Base-by-base conservation (phyloP, 2,113 vertebrate species). In the Anarrhichthys ocellatus region DNA sequence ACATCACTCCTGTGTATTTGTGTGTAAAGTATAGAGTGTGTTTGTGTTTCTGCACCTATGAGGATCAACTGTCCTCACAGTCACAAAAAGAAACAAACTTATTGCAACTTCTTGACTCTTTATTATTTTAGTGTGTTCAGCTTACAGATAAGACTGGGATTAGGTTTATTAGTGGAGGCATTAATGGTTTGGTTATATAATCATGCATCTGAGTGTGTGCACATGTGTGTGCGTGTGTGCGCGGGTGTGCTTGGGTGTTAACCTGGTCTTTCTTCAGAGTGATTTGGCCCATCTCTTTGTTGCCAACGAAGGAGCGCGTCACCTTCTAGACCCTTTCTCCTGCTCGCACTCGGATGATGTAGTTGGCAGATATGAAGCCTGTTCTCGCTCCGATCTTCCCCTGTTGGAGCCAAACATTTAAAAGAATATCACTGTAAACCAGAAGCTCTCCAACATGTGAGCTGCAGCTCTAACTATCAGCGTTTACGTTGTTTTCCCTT, bases 261-360 rank as follows among this genome's bases (percentile, higher is more conserved):
- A 97, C 96, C 96, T 97, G 97, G 91, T 97, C 97, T 92, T 97
- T 97, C 91, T 97, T 98, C 76, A 97, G 93, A 0, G 97, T 98
- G 91, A 98, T 98, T 91, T 97, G 97, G 62, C 96, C 97, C 73
- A 98, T 97, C 87, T 97, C 96, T 22, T 95, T 92, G 93, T 98
- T 98, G 70, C 97, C 97, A 32, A 97, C 97, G 2, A 98, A 98
- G 78, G 96, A 97, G 6, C 96, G 92, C 0, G 95, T 96, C 74
- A 98, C 97, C 2, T 96, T 97, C 91, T 96, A 96, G 48, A 97
- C 96, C 4, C 92, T 86, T 81, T 98, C 96, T 14, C 96, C 96
- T 0, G 95, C 93, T 20, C 96, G 94, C 65, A 98, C 97, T 0
- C 96, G 93, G 89, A 98, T 97, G 91, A 97, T 97, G 92, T 96